A percentile compares a stretch with the other conserved stretches of the same genome.
Evolutionary conservation across 2,113 vertebrate species (phyloP).

Genomic region (Platanista minor): DNA sequence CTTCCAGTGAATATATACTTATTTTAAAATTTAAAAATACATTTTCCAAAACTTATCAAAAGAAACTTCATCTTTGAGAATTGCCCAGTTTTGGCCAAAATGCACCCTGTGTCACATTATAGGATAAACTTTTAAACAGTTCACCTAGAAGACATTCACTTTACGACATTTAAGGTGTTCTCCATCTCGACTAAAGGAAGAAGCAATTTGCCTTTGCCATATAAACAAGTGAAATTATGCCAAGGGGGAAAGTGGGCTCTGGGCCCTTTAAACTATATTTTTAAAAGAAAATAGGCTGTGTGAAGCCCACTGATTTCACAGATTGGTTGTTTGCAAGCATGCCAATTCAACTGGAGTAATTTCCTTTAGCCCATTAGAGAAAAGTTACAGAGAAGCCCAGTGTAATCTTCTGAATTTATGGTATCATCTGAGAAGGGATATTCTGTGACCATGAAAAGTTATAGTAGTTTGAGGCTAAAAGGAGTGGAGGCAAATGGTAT

Average conservation of each 20-base stretch:
- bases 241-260: background rate
- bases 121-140: background rate
- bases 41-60: background rate
- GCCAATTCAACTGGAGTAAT: conserved; percentile 39
- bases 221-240: conserved; percentile 36
- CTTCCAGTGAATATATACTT: background rate
- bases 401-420: conserved; percentile 62
- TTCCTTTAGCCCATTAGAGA: conserved; percentile 55
- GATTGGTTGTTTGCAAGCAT: conserved; percentile 29
- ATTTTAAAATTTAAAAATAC: background rate
- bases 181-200: background rate
- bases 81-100: background rate
- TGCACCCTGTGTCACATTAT: background rate
- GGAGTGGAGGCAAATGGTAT: conserved; percentile 13
- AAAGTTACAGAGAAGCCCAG: conserved; percentile 45
- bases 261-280: conserved; percentile 11
- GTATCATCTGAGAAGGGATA: conserved; percentile 66
- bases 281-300: conserved; percentile 28
- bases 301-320: conserved; percentile 30
- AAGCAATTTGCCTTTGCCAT: background rate
- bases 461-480: conserved; percentile 54
- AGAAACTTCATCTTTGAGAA: conserved; percentile 30
- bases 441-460: conserved; percentile 65
- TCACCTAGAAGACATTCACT: background rate
- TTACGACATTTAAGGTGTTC: background rate